phyloP scores from a whole-genome alignment of 2,113 vertebrate species.

The Ptychochromis oligacanthus region DNA sequence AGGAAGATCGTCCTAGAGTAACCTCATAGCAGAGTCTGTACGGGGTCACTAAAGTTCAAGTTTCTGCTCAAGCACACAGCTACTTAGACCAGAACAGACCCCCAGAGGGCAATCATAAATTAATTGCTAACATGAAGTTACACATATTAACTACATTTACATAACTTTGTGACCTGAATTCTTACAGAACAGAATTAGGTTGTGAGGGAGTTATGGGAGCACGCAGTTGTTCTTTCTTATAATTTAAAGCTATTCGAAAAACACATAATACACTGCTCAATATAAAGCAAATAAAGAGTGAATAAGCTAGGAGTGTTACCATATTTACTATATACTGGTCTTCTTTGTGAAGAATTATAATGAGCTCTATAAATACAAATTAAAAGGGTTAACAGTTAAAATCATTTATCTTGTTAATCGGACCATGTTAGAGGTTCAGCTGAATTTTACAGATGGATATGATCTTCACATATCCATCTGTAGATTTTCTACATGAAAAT shows the following conservation, averaged over 20 bases:
- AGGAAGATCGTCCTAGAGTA: conserved; percentile 54
- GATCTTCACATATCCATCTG: not conserved
- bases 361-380: not conserved
- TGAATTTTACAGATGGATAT: too few relatives aligned
- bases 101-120: not conserved
- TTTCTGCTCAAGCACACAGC: conserved; percentile 18
- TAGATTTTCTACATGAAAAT: not conserved
- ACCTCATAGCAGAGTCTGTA: conserved; percentile 44
- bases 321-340: not conserved
- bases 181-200: not conserved
- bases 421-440: not conserved
- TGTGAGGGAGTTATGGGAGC: not conserved
- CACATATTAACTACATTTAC: not conserved
- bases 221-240: not conserved
- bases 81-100: conserved; percentile 9
- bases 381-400: not conserved
- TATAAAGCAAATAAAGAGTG: not conserved
- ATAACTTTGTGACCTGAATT: not conserved
- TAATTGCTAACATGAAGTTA: not conserved
- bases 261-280: not conserved
- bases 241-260: not conserved
- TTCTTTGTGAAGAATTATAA: not conserved
- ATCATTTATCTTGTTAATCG: not conserved
- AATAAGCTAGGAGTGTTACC: not conserved
- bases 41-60: conserved; percentile 69